Base-by-base conservation (phyloP, 2,888 invertebrate species). In the Epinotia bilunana region DNA sequence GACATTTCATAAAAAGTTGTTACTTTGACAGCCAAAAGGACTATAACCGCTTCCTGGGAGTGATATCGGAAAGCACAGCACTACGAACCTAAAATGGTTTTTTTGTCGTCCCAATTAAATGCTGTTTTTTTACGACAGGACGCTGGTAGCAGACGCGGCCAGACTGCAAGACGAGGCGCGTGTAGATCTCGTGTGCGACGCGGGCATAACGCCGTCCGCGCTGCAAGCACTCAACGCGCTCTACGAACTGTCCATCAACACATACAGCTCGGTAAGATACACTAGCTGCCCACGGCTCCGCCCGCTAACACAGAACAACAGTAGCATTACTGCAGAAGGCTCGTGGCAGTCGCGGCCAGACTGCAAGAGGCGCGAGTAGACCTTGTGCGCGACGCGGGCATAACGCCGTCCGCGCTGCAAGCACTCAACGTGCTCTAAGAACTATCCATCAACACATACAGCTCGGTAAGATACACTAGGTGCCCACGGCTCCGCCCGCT, bases 111-210 rank as follows among this genome's bases (percentile, higher is more conserved):
- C 6, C 6, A 6, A 33, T 0, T 33, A 33, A 33, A 33, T 33
- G 33, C 6, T 49, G 49, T 6, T 20, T 70, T 12, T 61, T n/a
- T 18, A 0, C 39, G 5, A 23, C n/a, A 74, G 97, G 61, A 95
- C 95, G 80, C 86, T 97, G 5, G 86, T 96, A 4, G 95, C 96
- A 0, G 96, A 97, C 79, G 93, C 96, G 3, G 95, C 95, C 2
- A 88, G 95, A 76, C 86, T 97, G 70, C 97, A 97, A 78, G 96
- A 97, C 55, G 93, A 92, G 57, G 83, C 90, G 3, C 79, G 93
- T 1, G 77, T 85, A 1, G 92, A 93, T 70, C 85, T 94, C 1
- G 87, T 87, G 2, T 91, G 91, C 63, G 93, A 93, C 28, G 90
- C 92, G 0, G 92, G 92, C 0, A 90, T 92, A 4, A 89, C 91